These are phyloP conservation scores for Heliconius ethilla DNA, from an alignment of 2,888 invertebrate species.

Conservation along the genomic window DNA sequence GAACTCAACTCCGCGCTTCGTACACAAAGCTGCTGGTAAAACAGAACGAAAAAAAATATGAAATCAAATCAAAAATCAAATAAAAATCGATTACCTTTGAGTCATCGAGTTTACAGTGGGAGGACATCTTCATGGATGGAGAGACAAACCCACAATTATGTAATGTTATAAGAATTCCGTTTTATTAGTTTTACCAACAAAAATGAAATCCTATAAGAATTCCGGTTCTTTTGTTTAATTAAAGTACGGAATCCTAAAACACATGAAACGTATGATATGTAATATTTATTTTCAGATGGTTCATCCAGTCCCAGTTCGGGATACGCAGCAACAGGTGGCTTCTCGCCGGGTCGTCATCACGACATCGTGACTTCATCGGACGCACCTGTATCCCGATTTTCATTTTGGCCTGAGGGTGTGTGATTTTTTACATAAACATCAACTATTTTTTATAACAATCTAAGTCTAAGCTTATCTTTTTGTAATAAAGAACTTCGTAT, in stretches of 20 bases:
- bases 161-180: not conserved
- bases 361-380: conserved; percentile 75
- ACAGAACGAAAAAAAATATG: no score
- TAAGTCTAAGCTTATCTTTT: no score
- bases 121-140: no score
- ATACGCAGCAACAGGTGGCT: conserved; percentile 67
- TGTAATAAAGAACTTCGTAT: no score
- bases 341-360: conserved; percentile 72
- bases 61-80: no score
- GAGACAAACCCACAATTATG: no score
- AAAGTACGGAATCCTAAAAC: not conserved
- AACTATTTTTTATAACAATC: not conserved
- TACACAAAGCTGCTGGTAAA: no score
- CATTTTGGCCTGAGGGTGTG: conserved; percentile 75
- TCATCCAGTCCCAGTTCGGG: conserved; percentile 70
- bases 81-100: no score
- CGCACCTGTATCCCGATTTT: conserved; percentile 66
- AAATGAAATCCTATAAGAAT: not conserved
- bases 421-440: not conserved
- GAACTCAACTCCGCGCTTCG: no score
- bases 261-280: not conserved
- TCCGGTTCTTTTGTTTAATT: not conserved
- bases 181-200: not conserved
- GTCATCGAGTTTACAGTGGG: no score
- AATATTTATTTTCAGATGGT: conserved; percentile 57